These are phyloP conservation scores for Erinaceus europaeus DNA, from an alignment of 2,113 vertebrate genomes.

Conservation along the genomic window DNA sequence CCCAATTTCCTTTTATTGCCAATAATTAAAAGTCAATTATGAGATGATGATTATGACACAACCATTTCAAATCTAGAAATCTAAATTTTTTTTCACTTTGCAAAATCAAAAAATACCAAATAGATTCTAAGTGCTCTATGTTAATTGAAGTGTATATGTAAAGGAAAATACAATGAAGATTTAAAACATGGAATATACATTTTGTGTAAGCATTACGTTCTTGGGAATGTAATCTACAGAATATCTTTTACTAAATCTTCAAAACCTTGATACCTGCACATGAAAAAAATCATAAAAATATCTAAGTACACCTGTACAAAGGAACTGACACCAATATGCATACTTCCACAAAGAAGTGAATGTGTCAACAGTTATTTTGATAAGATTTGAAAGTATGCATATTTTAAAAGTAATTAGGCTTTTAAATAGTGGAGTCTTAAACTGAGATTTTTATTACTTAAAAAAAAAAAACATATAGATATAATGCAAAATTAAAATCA, in stretches of 20 bases:
- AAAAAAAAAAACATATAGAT: constrained; percentile 76
- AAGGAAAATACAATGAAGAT: constrained; percentile 83
- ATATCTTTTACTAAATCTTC: constrained; percentile 82
- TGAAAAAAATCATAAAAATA: constrained; percentile 85
- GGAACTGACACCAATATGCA: constrained; percentile 80
- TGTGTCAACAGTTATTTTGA: constrained; percentile 82
- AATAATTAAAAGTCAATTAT: constrained; percentile 77
- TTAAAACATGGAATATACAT: constrained; percentile 82
- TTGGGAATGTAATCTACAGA: constrained; percentile 85
- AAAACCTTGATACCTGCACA: constrained; percentile 82
- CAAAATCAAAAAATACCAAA: constrained; percentile 82
- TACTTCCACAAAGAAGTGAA: constrained; percentile 82
- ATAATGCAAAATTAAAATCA: constrained; percentile 82
- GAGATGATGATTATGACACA: constrained; percentile 84
- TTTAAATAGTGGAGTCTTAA: constrained; percentile 85
- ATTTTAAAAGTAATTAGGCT: constrained; percentile 83
- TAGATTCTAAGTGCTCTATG: constrained; percentile 85
- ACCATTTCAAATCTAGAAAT: constrained; percentile 80
- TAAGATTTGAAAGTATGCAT: constrained; percentile 82
- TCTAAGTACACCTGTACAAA: constrained; percentile 86
- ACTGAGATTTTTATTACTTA: constrained; percentile 79
- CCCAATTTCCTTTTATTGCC: constrained; percentile 72
- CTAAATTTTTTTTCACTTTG: constrained; percentile 78
- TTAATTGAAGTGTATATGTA: constrained; percentile 81
- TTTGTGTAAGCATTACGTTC: constrained; percentile 83